Base-by-base conservation (phyloP, 1,140 invertebrate species). In the Drepana arcuata region DNA sequence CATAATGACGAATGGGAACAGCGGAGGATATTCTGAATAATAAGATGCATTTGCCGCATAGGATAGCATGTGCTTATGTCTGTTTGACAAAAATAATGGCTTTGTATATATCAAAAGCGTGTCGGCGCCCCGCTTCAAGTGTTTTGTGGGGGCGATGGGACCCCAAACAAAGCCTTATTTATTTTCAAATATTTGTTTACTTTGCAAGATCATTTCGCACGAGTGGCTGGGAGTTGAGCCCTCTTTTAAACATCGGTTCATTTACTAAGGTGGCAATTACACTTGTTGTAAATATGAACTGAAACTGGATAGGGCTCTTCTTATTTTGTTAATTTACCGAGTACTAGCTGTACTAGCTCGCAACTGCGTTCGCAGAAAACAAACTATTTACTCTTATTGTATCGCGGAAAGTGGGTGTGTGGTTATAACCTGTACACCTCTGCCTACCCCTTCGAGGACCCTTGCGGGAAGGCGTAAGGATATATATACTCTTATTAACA, bases 141-240 rank as follows among this genome's bases (percentile, higher is more conserved):
- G 50, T 44, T 45, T 38, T 45, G 31, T 42, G 36, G 25, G 40
- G 26, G 35, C 31, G 30, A 21, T 34, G 28, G 35, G 31, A 45
- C 33, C 41, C 14, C 33, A 32, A 26, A 55, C 45, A 51, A 60
- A 66, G 59, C 56, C 50, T 52, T 66, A 59, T 63, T 66, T 63
- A 57, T 63, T 57, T 51, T 43, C 42, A 55, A 63, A 66, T 57
- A 62, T 60, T 60, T 62, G 50, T 59, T 60, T 52, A 56, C 45
- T 46, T 34, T 29, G 26, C 37, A 30, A 46, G 29, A 66, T 54
- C 48, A 58, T 51, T 58, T 36, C 34, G 25, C 47, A 47, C 31
- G 35, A 47, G 45, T 48, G 48, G 16, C 48, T 45, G 26, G 27
- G 13, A 36, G 30, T 21, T 21, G 18, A 21, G 18, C 4, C 4